Evolutionary conservation across 2,888 invertebrate genomes (phyloP).

Genomic region (Anaspis maculata): DNA sequence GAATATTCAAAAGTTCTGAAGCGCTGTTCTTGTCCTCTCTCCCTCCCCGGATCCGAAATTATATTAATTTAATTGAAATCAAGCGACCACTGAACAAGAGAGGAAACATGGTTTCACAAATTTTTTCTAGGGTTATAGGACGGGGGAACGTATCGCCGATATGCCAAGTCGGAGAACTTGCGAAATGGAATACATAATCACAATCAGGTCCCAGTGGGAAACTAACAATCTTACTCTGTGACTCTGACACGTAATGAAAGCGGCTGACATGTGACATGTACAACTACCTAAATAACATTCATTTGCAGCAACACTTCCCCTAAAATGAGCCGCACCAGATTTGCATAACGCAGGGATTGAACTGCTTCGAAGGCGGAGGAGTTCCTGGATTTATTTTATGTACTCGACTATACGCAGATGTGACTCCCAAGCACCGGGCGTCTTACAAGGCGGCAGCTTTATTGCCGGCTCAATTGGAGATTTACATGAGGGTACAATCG

Average conservation of each 20-base stretch:
- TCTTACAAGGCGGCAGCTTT: too few species aligned
- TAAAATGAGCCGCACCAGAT: slow-evolving; percentile 20
- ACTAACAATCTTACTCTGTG: slow-evolving; percentile 32
- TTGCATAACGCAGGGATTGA: slow-evolving; percentile 33
- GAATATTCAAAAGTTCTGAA: slow-evolving; percentile 34
- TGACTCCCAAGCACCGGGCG: too few species aligned
- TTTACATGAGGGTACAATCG: too few species aligned
- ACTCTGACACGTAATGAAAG: slow-evolving; percentile 35
- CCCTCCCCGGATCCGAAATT: too few species aligned
- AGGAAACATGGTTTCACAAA: too few species aligned
- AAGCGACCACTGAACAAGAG: slow-evolving; percentile 14
- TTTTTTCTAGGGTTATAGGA: too few species aligned
- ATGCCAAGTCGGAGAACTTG: not conserved
- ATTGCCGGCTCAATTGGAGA: too few species aligned
- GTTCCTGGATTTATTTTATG: slow-evolving; percentile 35
- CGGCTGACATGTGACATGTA: slow-evolving; percentile 36
- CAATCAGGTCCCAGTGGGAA: slow-evolving; percentile 32
- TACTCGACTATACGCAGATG: slow-evolving; percentile 27
- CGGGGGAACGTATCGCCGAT: slow-evolving; percentile 1
- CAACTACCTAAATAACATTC: slow-evolving; percentile 37
- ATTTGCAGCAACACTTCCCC: slow-evolving; percentile 27
- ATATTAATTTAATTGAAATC: slow-evolving; percentile 15
- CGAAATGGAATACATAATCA: slow-evolving; percentile 30
- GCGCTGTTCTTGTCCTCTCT: slow-evolving; percentile 3
- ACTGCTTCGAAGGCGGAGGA: slow-evolving; percentile 28